These are phyloP conservation scores for Seriola rivoliana DNA, from an alignment of 2,113 vertebrate species.

Conservation along the genomic window DNA sequence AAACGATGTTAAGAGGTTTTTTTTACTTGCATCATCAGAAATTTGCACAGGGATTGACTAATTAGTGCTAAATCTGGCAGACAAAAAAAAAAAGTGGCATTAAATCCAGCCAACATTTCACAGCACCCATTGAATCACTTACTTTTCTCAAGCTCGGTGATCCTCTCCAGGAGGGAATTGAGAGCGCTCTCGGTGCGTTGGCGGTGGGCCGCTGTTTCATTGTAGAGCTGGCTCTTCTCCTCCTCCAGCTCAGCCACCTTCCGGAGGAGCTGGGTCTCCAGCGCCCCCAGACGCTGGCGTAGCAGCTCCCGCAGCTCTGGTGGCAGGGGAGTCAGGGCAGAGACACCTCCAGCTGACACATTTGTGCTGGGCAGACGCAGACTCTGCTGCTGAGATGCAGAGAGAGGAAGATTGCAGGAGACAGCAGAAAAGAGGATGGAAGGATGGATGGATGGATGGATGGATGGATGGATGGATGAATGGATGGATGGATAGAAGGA, in stretches of 20 bases:
- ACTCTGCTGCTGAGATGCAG: slow-evolving; percentile 88
- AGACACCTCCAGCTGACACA: slow-evolving; percentile 77
- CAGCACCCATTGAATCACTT: slow-evolving; percentile 60
- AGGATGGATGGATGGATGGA: background rate
- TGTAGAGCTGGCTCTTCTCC: slow-evolving; percentile 95
- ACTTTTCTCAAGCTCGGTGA: slow-evolving; percentile 96
- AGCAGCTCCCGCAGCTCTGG: slow-evolving; percentile 92
- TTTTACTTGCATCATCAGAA: slow-evolving; percentile 63
- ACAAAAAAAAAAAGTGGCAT: slow-evolving; percentile 28
- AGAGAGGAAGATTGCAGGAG: slow-evolving; percentile 4
- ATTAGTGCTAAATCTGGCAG: slow-evolving; percentile 59
- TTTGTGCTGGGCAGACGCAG: slow-evolving; percentile 85
- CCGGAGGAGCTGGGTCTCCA: slow-evolving; percentile 93
- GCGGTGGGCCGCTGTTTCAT: slow-evolving; percentile 93
- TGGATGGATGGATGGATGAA: background rate
- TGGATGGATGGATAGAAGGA: slow-evolving; percentile 22
- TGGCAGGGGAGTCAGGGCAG: slow-evolving; percentile 81
- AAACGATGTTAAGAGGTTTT: slow-evolving; percentile 34
- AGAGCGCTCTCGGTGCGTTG: slow-evolving; percentile 93
- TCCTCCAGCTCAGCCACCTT: slow-evolving; percentile 97
- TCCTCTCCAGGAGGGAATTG: slow-evolving; percentile 93
- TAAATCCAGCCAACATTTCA: slow-evolving; percentile 31
- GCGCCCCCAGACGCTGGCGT: slow-evolving; percentile 89
- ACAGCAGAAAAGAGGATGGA: background rate
- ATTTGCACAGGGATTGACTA: slow-evolving; percentile 57